Percentiles rank a stretch among this genome's conserved stretches.
Conservation (phyloP, 2,113 vertebrate species). For the Rhinopithecus roxellana region DNA sequence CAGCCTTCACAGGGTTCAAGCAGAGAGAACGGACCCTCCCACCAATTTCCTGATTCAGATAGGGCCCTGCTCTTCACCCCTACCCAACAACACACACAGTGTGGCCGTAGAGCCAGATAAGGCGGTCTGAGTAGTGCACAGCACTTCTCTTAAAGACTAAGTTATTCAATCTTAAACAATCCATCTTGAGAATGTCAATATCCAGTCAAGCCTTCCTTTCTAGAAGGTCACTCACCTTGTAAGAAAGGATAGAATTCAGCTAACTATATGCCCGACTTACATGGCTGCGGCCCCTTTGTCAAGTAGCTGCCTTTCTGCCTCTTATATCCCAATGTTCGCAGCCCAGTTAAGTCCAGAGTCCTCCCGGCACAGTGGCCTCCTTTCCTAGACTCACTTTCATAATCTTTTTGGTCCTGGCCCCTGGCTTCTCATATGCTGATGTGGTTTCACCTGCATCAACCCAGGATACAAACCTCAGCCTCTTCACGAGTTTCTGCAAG, state of each 20-base stretch:
- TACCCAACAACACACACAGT: neutral
- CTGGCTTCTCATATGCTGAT: neutral
- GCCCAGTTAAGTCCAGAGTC: neutral
- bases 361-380: fast-evolving
- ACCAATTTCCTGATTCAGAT: neutral
- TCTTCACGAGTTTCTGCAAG: constrained; percentile 37
- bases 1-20: neutral
- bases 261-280: neutral
- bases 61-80: neutral
- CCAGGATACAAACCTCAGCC: neutral
- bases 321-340: neutral
- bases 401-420: neutral
- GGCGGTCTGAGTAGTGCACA: too few species aligned
- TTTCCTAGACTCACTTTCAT: neutral
- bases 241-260: neutral
- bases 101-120: neutral
- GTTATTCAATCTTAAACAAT: neutral
- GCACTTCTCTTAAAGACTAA: neutral
- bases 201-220: neutral
- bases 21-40: neutral
- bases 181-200: neutral
- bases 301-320: neutral
- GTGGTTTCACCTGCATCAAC: neutral
- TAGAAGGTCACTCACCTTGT: neutral
- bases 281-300: neutral